Evolutionary conservation across 2,888 invertebrate genomes (phyloP), one percentile per base, ranked within the genome.

Genomic region (Drosophila barbarae): DNA sequence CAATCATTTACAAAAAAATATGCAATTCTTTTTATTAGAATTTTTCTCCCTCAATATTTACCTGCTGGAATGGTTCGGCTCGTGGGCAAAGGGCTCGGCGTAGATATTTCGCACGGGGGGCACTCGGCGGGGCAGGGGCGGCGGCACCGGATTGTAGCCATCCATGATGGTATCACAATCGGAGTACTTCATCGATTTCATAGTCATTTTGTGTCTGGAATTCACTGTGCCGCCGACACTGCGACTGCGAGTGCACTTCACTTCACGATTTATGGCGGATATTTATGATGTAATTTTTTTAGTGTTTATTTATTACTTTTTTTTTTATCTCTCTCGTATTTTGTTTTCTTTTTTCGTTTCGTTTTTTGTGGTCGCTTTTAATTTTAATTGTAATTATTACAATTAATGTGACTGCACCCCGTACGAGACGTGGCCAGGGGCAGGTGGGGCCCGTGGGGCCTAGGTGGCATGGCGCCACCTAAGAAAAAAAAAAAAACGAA

Each of bases 161-260:
- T 90, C 90, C 90, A 90, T 90, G 84, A 90, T 90, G 76, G 90
- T 89, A 88, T 90, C 90, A 89, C 90, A 90, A 89, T 90, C 90
- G 79, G 89, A 88, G 84, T 90, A 90, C 87, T 90, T 90, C 79
- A 90, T 90, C 83, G 90, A 90, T 89, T 90, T 90, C 90, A 89
- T 90, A 86, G 90, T 90, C 90, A 90, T 90, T 80, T 84, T 88
- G 26, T 56, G 42, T 52, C 28, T 44, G 44, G 44, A 34, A 26
- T 21, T 59, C 59, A 60, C 46, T 59, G 59, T 59, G 39, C 69
- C 53, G 42, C 41, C 13, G 38, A 53, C 32, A 49, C n/a, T 49
- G 49, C 46, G 46, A 21, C 38, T 42, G n/a, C n/a, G 30, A 23
- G 28, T 15, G 30, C 51, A 41, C 39, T 67, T 47, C 41, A 52